Evolutionary conservation across 2,888 invertebrate genomes (phyloP).

Genomic region (Tyria jacobaeae): DNA sequence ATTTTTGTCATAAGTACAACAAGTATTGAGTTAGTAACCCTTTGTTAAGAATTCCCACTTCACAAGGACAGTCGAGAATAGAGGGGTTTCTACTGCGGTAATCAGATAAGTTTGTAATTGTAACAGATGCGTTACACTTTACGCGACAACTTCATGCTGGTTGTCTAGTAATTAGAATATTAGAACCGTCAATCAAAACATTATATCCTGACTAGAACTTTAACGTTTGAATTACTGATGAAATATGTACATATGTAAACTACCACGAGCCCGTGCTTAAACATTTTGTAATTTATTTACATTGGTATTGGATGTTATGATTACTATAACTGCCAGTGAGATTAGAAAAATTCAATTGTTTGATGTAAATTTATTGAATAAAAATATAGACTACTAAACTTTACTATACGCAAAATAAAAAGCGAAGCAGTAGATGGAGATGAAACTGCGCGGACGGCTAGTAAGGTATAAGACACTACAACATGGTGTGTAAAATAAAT

Average conservation of each 20-base stretch:
- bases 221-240: slow-evolving; percentile 18
- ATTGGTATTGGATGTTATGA: not conserved
- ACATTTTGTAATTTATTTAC: not conserved
- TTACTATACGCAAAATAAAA: no score
- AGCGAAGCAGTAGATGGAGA: no score
- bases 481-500: no score
- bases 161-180: slow-evolving; percentile 41
- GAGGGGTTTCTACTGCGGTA: slow-evolving; percentile 65
- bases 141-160: slow-evolving; percentile 50
- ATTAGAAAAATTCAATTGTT: no score
- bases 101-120: slow-evolving; percentile 72
- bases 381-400: no score
- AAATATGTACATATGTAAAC: not conserved
- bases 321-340: not conserved
- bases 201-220: slow-evolving; percentile 20
- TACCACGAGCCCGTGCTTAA: not conserved
- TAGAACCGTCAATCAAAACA: slow-evolving; percentile 25
- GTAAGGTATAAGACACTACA: no score
- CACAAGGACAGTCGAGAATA: slow-evolving; percentile 47
- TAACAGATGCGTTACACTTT: slow-evolving; percentile 53
- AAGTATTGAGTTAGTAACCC: slow-evolving; percentile 47
- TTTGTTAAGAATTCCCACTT: slow-evolving; percentile 48
- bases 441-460: no score
- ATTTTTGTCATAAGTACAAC: slow-evolving; percentile 42
- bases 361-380: no score